Conservation (phyloP, 37 sponge, comb jelly and placozoan genomes). For the Geodia barretti region DNA sequence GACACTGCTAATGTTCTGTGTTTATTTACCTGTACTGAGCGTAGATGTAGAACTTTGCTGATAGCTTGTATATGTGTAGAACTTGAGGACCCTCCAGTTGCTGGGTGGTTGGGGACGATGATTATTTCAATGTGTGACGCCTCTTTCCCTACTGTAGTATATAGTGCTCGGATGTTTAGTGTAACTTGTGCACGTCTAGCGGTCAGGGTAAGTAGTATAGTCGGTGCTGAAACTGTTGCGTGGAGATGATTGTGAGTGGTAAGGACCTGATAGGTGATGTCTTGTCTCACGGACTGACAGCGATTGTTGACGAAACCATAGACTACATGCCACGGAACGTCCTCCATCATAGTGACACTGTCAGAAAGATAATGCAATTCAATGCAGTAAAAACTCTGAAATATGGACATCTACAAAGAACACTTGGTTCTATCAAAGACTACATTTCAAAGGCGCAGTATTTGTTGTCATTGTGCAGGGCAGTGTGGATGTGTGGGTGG, state of each 20-base stretch:
- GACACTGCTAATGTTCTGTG: too few relatives aligned
- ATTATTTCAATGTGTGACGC: background rate
- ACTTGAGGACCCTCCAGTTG: constrained; percentile 50
- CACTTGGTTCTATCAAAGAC: background rate
- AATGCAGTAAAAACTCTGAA: background rate
- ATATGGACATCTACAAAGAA: background rate
- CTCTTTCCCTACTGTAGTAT: too few relatives aligned
- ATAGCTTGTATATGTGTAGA: constrained; percentile 25
- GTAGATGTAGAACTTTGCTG: constrained; percentile 58
- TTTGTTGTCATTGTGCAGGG: too few relatives aligned
- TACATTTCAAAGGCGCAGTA: background rate
- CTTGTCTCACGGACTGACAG: constrained; percentile 48
- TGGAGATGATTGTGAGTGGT: background rate
- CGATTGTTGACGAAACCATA: constrained; percentile 62
- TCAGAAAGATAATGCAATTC: background rate
- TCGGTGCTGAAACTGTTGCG: background rate
- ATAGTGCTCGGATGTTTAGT: too few relatives aligned
- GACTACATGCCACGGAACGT: constrained; percentile 46
- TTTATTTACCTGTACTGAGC: constrained; percentile 60
- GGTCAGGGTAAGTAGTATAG: background rate
- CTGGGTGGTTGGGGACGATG: constrained; percentile 44
- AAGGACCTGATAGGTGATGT: constrained; percentile 65
- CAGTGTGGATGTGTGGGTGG: too few relatives aligned
- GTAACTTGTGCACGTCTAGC: too few relatives aligned
- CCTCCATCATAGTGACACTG: constrained; percentile 33